Percentiles rank a stretch among this genome's conserved stretches.
These are phyloP conservation scores for Cantharis rufa DNA, from an alignment of 2,888 invertebrate genomes.

Conservation along the genomic window DNA sequence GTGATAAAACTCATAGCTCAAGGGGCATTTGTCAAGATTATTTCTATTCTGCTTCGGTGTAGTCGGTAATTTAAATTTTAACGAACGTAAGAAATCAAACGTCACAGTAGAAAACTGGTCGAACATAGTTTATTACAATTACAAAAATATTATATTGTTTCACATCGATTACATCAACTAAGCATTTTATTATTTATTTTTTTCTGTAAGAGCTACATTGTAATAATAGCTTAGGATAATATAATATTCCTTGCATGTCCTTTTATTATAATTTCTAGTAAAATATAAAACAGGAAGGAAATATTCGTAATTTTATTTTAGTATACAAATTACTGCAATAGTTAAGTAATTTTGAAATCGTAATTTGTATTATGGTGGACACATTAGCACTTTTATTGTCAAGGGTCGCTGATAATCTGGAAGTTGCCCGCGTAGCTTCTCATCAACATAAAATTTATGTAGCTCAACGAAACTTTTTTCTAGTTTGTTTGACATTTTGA, in stretches of 20 bases:
- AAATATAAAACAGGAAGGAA: neutral
- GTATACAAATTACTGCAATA: neutral
- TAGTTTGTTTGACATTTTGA: neutral
- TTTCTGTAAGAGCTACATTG: neutral
- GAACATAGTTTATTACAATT: neutral
- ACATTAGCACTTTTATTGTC: conserved; percentile 18
- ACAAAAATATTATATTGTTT: neutral
- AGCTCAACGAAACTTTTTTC: conserved; percentile 17
- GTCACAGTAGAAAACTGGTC: too few relatives aligned
- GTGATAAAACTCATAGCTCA: too few relatives aligned
- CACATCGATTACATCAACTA: neutral
- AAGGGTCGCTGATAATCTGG: conserved; percentile 3
- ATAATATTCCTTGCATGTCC: neutral
- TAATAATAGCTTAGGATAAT: neutral
- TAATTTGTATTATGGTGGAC: neutral
- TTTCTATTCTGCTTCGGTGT: too few relatives aligned
- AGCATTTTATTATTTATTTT: neutral
- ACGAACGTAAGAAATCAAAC: too few relatives aligned
- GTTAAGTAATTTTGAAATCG: neutral
- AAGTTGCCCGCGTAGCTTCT: neutral
- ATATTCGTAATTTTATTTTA: neutral
- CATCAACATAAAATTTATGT: conserved; percentile 9
- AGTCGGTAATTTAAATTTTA: too few relatives aligned
- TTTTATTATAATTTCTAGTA: neutral
- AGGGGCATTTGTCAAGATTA: too few relatives aligned